phyloP scores from a whole-genome alignment of 2,797 vertebrate species.

The Mallotus villosus region DNA sequence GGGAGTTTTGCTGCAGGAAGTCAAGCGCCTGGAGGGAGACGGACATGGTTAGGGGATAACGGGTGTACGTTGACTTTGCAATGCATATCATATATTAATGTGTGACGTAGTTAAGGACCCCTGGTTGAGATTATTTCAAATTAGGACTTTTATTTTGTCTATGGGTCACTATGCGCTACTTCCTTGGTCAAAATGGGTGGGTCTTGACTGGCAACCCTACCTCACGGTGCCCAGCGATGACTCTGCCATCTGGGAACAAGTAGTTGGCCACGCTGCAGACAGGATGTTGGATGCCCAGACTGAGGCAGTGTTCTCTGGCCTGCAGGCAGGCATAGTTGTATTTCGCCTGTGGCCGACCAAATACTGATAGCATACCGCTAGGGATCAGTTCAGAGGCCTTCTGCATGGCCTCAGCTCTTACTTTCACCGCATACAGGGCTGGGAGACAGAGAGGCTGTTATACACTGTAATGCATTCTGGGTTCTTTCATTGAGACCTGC shows the following conservation, averaged over 20 bases:
- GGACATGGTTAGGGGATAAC: conserved; percentile 1
- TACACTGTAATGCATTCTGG: neutral
- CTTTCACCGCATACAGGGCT: conserved; percentile 91
- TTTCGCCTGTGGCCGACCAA: conserved; percentile 77
- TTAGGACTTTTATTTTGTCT: no score
- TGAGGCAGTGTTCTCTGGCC: conserved; percentile 84
- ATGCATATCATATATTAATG: no score
- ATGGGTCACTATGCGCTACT: no score
- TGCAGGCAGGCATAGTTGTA: conserved; percentile 83
- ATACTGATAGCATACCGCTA: conserved; percentile 91
- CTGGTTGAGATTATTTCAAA: no score
- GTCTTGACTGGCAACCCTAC: conserved; percentile 56
- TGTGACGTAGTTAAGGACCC: no score
- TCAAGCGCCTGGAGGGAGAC: conserved; percentile 79
- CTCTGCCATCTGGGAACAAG: conserved; percentile 90
- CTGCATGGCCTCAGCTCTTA: conserved; percentile 95
- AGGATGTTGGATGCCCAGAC: conserved; percentile 78
- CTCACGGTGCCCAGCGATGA: conserved; percentile 90
- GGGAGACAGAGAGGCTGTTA: neutral
- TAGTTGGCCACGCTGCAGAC: conserved; percentile 90
- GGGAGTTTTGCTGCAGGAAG: conserved; percentile 85
- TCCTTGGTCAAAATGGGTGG: no score
- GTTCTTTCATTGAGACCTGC: no score
- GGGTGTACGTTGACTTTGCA: neutral
- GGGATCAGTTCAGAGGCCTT: conserved; percentile 80